Evolutionary conservation across 2,113 vertebrate genomes (phyloP), one percentile per base, ranked within the genome.

Genomic region (Zapornia atra): DNA sequence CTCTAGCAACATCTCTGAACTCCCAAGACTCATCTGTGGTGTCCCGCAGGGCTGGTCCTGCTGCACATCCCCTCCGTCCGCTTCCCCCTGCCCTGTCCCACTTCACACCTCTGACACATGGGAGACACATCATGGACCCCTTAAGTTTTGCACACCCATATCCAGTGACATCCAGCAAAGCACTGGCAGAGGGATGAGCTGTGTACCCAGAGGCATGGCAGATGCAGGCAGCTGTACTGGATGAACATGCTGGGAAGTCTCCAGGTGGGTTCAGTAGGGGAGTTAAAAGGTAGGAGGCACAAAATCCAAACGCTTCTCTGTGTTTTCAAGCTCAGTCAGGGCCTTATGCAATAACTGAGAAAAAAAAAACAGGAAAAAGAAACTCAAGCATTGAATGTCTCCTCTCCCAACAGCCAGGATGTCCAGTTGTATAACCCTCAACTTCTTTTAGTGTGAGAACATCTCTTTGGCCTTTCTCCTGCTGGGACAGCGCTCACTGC

Each of bases 101-200:
- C 3, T 3, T 53, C 34, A 56, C 38, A 77, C 12, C n/a, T 19
- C 0, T 7, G 50, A 46, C 22, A 48, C 0, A 1, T 4, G 2
- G 4, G 4, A 11, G 3, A 0, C 24, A 40, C 1, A 1, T 24
- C 61, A 31, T 3, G 3, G 14, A 10, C 9, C 18, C n/a, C n/a
- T 56, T 34, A 60, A 88, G 26, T 8, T 29, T 0, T 2, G 3
- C 4, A 8, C 2, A 1, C 5, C 19, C 14, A n/a, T 15, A 20
- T 6, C 17, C 50, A 64, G 26, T 10, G 28, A 40, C 21, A 81
- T 17, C 36, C 25, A 85, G 40, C 18, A 70, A 44, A 34, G 40
- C 26, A 18, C 34, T 11, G 3, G 12, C 21, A 61, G 56, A 31
- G 31, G 12, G 34, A 20, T 8, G 19, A 59, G 24, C 36, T 61